Base-by-base conservation (phyloP, 2,888 invertebrate species). In the Ichneumon xanthorius region DNA sequence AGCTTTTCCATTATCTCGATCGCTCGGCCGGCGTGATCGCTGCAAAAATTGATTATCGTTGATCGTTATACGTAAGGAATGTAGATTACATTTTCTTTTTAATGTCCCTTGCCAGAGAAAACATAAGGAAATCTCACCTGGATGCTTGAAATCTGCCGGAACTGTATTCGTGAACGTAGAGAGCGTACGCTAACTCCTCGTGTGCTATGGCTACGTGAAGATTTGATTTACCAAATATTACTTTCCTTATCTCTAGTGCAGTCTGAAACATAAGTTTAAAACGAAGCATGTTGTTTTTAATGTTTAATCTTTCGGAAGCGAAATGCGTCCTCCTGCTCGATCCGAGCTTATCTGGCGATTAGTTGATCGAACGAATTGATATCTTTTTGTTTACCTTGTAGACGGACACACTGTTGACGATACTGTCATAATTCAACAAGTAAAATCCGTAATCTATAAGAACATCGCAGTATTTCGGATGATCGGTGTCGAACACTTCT, bases 111-210 rank as follows among this genome's bases (percentile, higher is more conserved):
- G 45, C 16, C 45, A 2, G 45, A 14, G 22, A 14, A 9, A 81
- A 55, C 33, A 4, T 0, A 14, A 73, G 30, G 16, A 0, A 61
- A 30, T 88, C 92, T 94, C 94, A 96, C 96, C 95, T 95, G 37
- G 98, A 98, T 94, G 96, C 96, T 90, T 95, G 95, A 94, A 99
- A 99, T 88, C 97, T 95, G 0, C 98, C 98, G 0, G 98, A 97
- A 90, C 97, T 98, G 94, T 99, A 99, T 94, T 99, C 98, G 80
- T 97, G 96, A 68, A 98, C 98, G 94, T 99, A 99, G 14, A 97
- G 96, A 68, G 98, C 98, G 94, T 99, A 99, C 0, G 98, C 98
- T 65, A 99, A 95, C 94, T 99, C 98, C 94, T 99, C 98, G 93
- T 98, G 97, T 40, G 97, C 97, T 40, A 97, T 96, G 0, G 98